Evolutionary conservation across 37 sponge, comb jelly and placozoan species (phyloP).

Genomic region (Aphrocallistes beatrix): DNA sequence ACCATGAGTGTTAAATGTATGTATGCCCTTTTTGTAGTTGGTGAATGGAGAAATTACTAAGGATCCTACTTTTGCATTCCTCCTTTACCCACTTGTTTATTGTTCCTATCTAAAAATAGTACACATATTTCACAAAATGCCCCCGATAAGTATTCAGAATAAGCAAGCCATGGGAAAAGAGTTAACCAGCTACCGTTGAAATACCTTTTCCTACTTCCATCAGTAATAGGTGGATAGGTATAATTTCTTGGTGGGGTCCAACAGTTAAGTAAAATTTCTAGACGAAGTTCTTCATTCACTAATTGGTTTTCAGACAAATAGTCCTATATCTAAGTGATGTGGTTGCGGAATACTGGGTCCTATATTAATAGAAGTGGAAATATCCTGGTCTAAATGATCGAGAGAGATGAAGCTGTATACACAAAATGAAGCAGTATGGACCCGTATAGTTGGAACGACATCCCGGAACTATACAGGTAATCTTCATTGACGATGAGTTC

Average conservation of each 20-base stretch:
- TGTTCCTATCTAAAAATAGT: conserved; percentile 6
- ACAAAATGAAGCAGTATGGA: no score
- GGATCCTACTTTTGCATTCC: conserved; percentile 17
- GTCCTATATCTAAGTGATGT: conserved; percentile 14
- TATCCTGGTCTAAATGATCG: conserved; percentile 8
- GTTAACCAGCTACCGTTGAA: conserved; percentile 9
- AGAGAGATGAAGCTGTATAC: no score
- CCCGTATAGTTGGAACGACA: no score
- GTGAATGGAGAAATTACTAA: conserved; percentile 7
- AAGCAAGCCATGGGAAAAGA: conserved; percentile 14
- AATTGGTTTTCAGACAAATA: no score
- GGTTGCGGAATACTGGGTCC: conserved; percentile 8
- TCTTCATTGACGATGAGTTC: no score
- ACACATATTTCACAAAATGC: conserved; percentile 4
- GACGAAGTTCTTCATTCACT: no score
- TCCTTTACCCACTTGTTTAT: conserved; percentile 12
- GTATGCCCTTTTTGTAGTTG: background rate
- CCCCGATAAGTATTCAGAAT: background rate
- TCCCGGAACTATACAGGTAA: no score
- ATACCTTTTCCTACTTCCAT: background rate
- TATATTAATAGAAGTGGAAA: background rate
- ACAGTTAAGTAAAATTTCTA: background rate
- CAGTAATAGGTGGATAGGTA: background rate
- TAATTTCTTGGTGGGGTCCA: background rate
- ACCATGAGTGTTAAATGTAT: background rate